Conservation (phyloP, 1,140 invertebrate species). For the Araneus ventricosus region DNA sequence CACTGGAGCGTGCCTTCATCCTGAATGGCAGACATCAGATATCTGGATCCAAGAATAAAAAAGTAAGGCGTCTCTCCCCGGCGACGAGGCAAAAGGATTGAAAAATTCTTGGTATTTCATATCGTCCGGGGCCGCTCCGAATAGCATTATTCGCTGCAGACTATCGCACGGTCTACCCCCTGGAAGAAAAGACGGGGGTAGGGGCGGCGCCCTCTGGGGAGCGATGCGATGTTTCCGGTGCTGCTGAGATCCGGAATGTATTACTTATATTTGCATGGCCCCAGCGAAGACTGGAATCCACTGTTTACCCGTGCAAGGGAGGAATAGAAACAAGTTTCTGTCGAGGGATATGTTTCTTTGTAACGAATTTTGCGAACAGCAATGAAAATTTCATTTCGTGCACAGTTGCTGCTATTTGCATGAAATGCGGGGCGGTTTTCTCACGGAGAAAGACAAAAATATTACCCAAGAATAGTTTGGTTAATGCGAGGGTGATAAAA, state of each 20-base stretch:
- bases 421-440: neutral
- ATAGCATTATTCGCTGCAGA: no score
- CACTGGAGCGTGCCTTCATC: neutral
- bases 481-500: no score
- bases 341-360: neutral
- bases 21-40: conserved; percentile 8
- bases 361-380: neutral
- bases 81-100: neutral
- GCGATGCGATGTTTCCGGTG: neutral
- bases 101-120: conserved; percentile 15
- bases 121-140: neutral
- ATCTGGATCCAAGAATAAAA: neutral
- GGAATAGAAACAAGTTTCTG: neutral
- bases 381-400: neutral
- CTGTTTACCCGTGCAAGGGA: neutral
- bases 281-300: neutral
- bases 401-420: no score
- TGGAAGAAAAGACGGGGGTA: no score
- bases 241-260: neutral
- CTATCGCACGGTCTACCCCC: no score
- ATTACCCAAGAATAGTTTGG: no score
- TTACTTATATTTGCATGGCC: neutral
- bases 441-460: no score
- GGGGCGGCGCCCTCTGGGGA: neutral
- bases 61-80: neutral